phyloP scores from a whole-genome alignment of 2,113 vertebrate species.

The Burhinus oedicnemus region DNA sequence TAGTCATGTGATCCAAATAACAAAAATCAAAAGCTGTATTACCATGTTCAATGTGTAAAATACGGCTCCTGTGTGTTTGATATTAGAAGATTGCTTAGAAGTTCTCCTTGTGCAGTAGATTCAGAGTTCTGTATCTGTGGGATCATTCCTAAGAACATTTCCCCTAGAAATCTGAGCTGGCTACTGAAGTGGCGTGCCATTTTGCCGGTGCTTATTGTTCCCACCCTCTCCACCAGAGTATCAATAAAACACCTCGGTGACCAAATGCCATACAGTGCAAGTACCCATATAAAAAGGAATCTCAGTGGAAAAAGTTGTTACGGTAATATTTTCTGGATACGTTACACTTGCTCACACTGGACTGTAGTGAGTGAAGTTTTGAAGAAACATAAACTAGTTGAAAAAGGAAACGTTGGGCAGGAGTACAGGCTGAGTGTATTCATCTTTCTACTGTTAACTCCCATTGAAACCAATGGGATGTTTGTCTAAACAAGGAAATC shows the following conservation, averaged over 20 bases:
- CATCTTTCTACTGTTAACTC: neutral
- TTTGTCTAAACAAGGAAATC: neutral
- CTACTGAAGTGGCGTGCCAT: neutral
- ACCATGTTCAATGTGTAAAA: neutral
- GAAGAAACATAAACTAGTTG: neutral
- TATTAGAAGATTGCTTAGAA: neutral
- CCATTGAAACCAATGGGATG: neutral
- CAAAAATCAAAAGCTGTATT: neutral
- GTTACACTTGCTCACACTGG: neutral
- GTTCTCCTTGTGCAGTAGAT: neutral
- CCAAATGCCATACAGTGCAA: neutral
- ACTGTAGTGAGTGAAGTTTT: neutral
- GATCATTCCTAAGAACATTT: neutral
- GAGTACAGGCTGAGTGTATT: too few relatives aligned
- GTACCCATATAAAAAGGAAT: neutral
- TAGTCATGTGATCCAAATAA: neutral
- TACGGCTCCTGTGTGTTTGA: neutral
- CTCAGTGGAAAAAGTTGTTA: neutral
- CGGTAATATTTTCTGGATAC: neutral
- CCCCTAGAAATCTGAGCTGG: neutral
- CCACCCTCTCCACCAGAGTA: neutral
- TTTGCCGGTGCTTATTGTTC: neutral
- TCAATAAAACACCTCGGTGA: neutral
- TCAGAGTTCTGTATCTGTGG: neutral
- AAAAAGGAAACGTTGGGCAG: neutral